phyloP scores from a whole-genome alignment of 2,113 vertebrate species.

The Chaenocephalus aceratus region DNA sequence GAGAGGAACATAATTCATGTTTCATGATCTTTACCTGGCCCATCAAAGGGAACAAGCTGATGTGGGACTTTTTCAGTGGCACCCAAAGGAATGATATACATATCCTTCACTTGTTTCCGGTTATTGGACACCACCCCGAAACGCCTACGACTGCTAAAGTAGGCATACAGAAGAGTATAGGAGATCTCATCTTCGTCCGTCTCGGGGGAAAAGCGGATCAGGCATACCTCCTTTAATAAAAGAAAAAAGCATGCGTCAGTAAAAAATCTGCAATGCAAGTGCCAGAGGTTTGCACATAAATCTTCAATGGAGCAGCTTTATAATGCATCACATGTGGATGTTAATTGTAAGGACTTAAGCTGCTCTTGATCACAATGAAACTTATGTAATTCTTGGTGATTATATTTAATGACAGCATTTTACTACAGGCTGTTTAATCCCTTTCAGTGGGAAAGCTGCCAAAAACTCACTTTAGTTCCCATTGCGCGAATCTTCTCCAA shows the following conservation, averaged over 20 bases:
- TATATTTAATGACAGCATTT: neutral
- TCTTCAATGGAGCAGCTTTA: constrained; percentile 5
- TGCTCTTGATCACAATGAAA: neutral
- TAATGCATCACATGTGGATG: neutral
- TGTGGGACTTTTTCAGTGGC: constrained; percentile 96
- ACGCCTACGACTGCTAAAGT: constrained; percentile 97
- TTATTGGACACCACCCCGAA: constrained; percentile 98
- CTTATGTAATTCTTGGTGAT: neutral
- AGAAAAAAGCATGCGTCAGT: constrained; percentile 45
- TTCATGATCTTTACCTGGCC: constrained; percentile 88
- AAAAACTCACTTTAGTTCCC: constrained; percentile 92
- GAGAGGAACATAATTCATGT: neutral
- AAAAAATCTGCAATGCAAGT: neutral
- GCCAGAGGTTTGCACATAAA: neutral
- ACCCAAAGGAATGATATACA: constrained; percentile 97
- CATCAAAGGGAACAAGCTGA: constrained; percentile 98
- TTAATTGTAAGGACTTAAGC: neutral
- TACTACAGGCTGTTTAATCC: neutral
- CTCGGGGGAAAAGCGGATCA: constrained; percentile 95
- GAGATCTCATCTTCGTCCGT: constrained; percentile 99
- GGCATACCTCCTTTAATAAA: constrained; percentile 92
- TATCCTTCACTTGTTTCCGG: constrained; percentile 97
- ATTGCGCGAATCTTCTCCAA: constrained; percentile 98
- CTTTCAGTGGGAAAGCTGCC: neutral
- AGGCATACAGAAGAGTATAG: constrained; percentile 94